Base-by-base conservation (phyloP, 2,113 vertebrate genomes). In the Onychorhynchus coronatus region DNA sequence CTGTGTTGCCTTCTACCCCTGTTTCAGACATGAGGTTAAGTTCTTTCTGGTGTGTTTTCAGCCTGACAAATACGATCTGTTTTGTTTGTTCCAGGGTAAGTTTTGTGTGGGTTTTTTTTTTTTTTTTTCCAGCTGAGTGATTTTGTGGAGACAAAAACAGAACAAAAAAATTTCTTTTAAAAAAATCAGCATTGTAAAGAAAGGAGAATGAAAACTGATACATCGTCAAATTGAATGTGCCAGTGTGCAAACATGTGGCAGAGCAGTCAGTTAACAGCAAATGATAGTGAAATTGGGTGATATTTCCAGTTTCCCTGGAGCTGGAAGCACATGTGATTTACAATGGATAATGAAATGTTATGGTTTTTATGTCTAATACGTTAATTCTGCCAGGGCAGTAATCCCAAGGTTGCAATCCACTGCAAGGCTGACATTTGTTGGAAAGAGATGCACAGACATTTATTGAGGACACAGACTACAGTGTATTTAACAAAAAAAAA, bases 281-380 rank as follows among this genome's bases (percentile, higher is more conserved):
- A 68, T 41, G 50, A 47, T 33, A 78, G 85, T 88, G 91, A 90
- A 88, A 78, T 75, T 44, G 65, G 39, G 53, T 93, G 95, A 46
- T 94, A 92, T 93, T 96, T 93, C 52, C 56, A 63, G 49, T 81
- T 84, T 93, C 73, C 72, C 72, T 49, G 22, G 73, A 42, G 91
- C 53, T 61, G 85, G 61, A 52, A 65, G 73, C 49, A 14, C 28
- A 9, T 27, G 28, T 13, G 24, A 15, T 92, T 93, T 81, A 74
- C 47, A 73, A 28, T 47, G 33, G 70, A 82, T 96, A 93, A 91
- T 92, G 77, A 93, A 94, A 95, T 62, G 79, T 87, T 95, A 91
- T 23, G 55, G 25, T 15, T 65, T 89, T 91, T 88, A 89, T 74
- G 68, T 85, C 58, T 83, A 58, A 81, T 75, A 70, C 3, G 15